A percentile compares a stretch with the other conserved stretches of the same genome.
Evolutionary conservation across 2,113 vertebrate species (phyloP).

Genomic region (Fregetta grallaria): DNA sequence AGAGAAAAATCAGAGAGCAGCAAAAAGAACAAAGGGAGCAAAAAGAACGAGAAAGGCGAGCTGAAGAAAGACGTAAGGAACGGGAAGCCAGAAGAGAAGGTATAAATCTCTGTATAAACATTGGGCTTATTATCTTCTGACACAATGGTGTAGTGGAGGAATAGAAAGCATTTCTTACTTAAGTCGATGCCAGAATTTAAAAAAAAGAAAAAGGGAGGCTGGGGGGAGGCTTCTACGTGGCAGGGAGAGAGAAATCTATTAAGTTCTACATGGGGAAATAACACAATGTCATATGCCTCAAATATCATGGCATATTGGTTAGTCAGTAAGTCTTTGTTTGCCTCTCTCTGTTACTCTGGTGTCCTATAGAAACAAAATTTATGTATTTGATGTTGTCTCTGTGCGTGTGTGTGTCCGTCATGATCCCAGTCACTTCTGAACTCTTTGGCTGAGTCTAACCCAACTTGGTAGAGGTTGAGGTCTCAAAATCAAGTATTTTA

Average conservation of each 20-base stretch:
- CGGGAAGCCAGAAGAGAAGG: slow-evolving; percentile 87
- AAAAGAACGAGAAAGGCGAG: slow-evolving; percentile 89
- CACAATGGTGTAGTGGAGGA: not conserved
- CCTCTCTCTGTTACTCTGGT: not conserved
- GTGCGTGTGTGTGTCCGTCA: not conserved
- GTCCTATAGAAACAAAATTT: not conserved
- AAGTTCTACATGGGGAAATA: not conserved
- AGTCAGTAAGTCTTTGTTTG: not conserved
- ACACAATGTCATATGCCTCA: not conserved
- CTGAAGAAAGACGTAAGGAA: slow-evolving; percentile 89
- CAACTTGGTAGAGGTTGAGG: not conserved
- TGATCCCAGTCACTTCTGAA: not conserved
- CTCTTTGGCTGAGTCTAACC: not conserved
- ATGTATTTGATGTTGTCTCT: not conserved
- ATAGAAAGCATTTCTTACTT: not conserved
- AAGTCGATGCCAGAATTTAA: not conserved
- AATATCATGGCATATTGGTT: not conserved
- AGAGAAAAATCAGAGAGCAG: slow-evolving; percentile 90
- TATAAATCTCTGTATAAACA: not conserved
- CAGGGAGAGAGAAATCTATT: not conserved
- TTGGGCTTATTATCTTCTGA: not conserved
- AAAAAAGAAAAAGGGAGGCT: too few relatives aligned
- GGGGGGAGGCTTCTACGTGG: fast-evolving
- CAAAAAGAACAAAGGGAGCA: slow-evolving; percentile 92
- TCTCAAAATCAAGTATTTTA: not conserved